A percentile compares a stretch with the other conserved stretches of the same genome.
Evolutionary conservation across 2,888 invertebrate species (phyloP).

Genomic region (Temnothorax rugatulus): DNA sequence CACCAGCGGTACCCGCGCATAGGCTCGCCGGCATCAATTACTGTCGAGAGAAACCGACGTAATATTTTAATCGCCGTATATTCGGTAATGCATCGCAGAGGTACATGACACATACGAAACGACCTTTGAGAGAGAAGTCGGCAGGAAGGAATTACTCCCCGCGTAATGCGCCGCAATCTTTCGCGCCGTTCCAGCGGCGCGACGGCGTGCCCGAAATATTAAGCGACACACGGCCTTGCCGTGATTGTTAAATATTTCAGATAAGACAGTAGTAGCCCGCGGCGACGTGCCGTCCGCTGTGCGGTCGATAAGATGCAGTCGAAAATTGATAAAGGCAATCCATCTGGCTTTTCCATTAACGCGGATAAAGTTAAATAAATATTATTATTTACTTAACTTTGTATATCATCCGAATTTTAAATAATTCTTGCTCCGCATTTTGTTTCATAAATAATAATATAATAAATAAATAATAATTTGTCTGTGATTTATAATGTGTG

Average conservation of each 20-base stretch:
- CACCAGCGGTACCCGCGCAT: slow-evolving; percentile 59
- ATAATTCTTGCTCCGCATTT: neutral
- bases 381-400: no score
- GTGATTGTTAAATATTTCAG: slow-evolving; percentile 36
- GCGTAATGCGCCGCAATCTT: slow-evolving; percentile 11
- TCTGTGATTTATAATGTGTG: neutral
- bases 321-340: neutral
- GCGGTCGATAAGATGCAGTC: slow-evolving; percentile 1
- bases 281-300: neutral
- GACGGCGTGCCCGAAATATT: slow-evolving; percentile 24
- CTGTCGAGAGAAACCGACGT: slow-evolving; percentile 33
- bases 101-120: neutral
- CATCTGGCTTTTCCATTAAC: neutral
- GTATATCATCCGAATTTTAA: neutral
- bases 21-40: slow-evolving; percentile 53
- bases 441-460: neutral
- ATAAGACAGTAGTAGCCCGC: neutral
- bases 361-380: no score
- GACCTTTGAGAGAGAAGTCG: slow-evolving; percentile 33
- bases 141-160: slow-evolving; percentile 7
- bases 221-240: slow-evolving; percentile 1
- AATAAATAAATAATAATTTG: no score
- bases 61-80: slow-evolving; percentile 59
- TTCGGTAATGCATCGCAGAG: slow-evolving; percentile 25
- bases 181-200: neutral